These are phyloP conservation scores for Musca domestica DNA, from an alignment of 1,140 invertebrate genomes.

Conservation along the genomic window DNA sequence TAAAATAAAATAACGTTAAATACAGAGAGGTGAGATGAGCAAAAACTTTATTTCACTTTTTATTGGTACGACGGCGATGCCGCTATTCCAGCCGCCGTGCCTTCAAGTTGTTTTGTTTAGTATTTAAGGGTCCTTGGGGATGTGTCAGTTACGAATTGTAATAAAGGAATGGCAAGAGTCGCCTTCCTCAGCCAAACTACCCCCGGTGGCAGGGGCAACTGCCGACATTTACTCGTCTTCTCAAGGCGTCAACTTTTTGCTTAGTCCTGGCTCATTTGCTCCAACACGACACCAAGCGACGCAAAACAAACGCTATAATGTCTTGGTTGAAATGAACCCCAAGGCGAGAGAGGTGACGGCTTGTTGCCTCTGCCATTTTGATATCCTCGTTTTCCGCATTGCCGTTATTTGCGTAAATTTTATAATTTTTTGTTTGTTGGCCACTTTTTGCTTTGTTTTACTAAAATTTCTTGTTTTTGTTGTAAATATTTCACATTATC, in stretches of 20 bases:
- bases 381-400: constrained; percentile 14
- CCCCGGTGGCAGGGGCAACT: too few relatives aligned
- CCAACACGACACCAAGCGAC: too few relatives aligned
- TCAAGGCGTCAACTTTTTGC: too few relatives aligned
- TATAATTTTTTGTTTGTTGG: not conserved
- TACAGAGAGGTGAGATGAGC: constrained; percentile 9
- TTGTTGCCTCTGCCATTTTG: not conserved
- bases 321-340: too few relatives aligned
- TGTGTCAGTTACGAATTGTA: constrained; percentile 2
- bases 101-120: constrained; percentile 53
- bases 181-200: not conserved
- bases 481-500: constrained; percentile 8
- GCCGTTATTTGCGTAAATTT: constrained; percentile 20
- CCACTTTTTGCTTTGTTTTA: not conserved
- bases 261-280: too few relatives aligned
- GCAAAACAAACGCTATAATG: too few relatives aligned
- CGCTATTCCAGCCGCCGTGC: constrained; percentile 30
- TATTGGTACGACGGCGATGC: not conserved
- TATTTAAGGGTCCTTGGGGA: constrained; percentile 53
- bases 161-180: not conserved
- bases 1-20: not conserved
- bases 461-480: not conserved
- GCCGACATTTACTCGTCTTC: too few relatives aligned
- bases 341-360: too few relatives aligned
- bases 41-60: not conserved